A percentile compares a stretch with the other conserved stretches of the same genome.
phyloP scores from a whole-genome alignment of 2,797 vertebrate species.

The Sciurus vulgaris region DNA sequence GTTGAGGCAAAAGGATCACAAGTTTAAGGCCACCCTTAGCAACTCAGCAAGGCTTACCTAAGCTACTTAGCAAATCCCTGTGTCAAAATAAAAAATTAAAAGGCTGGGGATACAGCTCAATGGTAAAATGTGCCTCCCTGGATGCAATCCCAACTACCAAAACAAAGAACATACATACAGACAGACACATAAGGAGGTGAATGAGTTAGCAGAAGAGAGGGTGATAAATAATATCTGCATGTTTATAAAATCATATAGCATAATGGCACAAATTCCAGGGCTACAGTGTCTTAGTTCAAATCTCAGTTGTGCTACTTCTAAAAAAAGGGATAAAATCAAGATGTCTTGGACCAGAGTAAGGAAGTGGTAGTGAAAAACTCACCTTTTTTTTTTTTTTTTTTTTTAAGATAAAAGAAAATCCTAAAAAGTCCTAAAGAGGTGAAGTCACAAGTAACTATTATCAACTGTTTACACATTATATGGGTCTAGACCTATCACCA shows the following conservation, averaged over 20 bases:
- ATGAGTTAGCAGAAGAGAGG: background rate
- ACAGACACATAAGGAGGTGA: background rate
- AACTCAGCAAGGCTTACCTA: too few relatives aligned
- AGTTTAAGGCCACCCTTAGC: too few relatives aligned
- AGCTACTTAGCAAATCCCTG: too few relatives aligned
- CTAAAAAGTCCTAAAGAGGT: background rate
- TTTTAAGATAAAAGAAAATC: constrained; percentile 40
- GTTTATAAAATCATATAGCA: background rate
- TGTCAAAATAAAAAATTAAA: too few relatives aligned
- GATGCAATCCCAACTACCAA: too few relatives aligned
- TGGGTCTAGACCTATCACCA: background rate
- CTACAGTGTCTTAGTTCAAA: constrained; percentile 19
- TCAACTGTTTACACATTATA: background rate
- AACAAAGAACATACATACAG: too few relatives aligned
- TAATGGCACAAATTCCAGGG: constrained; percentile 22
- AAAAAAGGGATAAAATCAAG: constrained; percentile 47
- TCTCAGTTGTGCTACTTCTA: background rate
- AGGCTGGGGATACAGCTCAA: too few relatives aligned
- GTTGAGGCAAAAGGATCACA: too few relatives aligned
- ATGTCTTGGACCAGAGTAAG: background rate
- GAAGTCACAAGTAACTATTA: constrained; percentile 49
- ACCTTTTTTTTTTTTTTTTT: background rate
- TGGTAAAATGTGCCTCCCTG: too few relatives aligned
- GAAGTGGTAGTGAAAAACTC: background rate
- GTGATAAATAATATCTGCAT: background rate